Evolutionary conservation across 2,797 vertebrate species (phyloP), one percentile per base, ranked within the genome.

Genomic region (Odontamblyopus rebecca): DNA sequence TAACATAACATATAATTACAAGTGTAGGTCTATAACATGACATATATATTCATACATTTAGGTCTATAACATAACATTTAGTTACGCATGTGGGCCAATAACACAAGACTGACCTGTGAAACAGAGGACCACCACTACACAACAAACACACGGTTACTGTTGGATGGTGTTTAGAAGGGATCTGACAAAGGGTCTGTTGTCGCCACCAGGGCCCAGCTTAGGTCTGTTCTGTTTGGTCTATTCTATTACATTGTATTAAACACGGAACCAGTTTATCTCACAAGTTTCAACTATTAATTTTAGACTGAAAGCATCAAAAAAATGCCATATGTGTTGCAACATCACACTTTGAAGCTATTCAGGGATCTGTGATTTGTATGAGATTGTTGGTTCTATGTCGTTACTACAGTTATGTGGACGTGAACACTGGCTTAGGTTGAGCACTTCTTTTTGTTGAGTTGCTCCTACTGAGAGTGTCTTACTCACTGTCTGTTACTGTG

Each of bases 401-500:
- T 48, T 48, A 15, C 16, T 48, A 16, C 12, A 48, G 2, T 48
- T 48, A 48, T 48, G 44, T 48, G 13, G 13, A 48, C 4, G 13
- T 48, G 44, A 48, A 48, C 15, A 48, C 13, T 61, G 59, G 13
- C 8, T 60, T 16, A 30, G 29, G 29, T 61, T 18, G 29, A 63
- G 35, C 12, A 23, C n/a, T 23, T 23, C 3, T 38, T 26, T 63
- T 26, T 48, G 35, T 62, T 19, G 30, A 32, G 32, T 48, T 27
- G 38, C 38, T 48, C 32, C 26, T 63, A 41, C 6, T 44, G 38
- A 44, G n/a, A 26, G 62, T 26, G 18, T 35, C 11, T 64, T 64
- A 48, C 62, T 64, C 62, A 44, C 62, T 48, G 61, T 23, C 61
- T 63, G 35, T 26, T 26, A 64, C 23, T 48, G 35, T 15, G 62